Evolutionary conservation across 2,888 invertebrate species (phyloP), one percentile per base, ranked within the genome.

Genomic region (Eupelmus urozonus): DNA sequence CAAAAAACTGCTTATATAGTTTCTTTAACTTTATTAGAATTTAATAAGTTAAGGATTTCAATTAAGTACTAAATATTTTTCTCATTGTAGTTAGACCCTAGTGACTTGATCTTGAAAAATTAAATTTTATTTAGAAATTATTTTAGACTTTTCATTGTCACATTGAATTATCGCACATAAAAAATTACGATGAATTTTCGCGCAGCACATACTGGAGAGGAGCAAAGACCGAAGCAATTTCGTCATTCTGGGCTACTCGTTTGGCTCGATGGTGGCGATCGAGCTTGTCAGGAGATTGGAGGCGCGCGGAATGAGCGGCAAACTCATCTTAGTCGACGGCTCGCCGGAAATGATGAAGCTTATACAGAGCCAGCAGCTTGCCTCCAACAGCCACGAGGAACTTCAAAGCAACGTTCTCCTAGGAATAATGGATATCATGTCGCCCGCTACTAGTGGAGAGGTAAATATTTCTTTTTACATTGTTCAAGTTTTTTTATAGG

Each of bases 161-260:
- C n/a, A n/a, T n/a, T n/a, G n/a, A n/a, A n/a, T n/a, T n/a, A n/a
- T n/a, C n/a, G n/a, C n/a, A n/a, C n/a, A n/a, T n/a, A 34, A 34
- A 34, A 34, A 34, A 34, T 5, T 5, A 34, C 3, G 9, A 45
- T 2, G 13, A 2, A 16, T 13, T 16, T 45, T 45, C 45, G 16
- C 13, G 9, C 85, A 95, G 94, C 90, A 93, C 83, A 91, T 95
- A 11, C 91, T 92, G 73, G 89, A 91, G 53, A 90, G 92, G 13
- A 87, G 72, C 23, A 83, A 86, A 69, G 76, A 62, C 42, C 83
- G 85, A 9, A 80, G 83, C 60, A 81, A 85, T 0, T 98, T 95
- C 90, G 92, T 93, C 76, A 87, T 98, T 0, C 92, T 96, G 16
- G 98, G 96, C 0, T 98, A 98, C 91, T 98, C 98, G 18, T 98